Evolutionary conservation across 2,113 vertebrate genomes (phyloP).

Genomic region (Ciconia boyciana): DNA sequence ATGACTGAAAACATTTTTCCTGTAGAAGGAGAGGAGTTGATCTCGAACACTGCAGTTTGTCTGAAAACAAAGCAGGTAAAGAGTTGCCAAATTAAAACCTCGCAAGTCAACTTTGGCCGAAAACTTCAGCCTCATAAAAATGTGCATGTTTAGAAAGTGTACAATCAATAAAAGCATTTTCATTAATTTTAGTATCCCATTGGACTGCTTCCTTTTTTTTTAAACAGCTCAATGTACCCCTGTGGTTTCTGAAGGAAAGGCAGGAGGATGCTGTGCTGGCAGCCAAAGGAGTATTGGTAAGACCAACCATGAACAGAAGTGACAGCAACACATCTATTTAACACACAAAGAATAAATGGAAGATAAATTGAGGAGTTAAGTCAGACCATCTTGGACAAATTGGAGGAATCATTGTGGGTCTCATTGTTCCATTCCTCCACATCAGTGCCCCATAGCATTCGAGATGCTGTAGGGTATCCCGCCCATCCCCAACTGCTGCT

Average conservation of each 20-base stretch:
- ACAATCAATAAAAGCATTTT: background rate
- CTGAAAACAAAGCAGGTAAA: slow-evolving; percentile 45
- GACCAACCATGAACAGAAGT: background rate
- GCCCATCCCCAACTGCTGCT: background rate
- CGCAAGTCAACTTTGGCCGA: background rate
- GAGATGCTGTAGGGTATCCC: background rate
- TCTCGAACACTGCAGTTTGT: slow-evolving; percentile 66
- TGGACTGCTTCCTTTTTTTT: background rate
- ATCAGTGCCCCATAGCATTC: background rate
- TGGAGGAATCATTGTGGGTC: background rate
- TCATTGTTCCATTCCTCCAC: background rate
- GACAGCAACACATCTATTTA: background rate
- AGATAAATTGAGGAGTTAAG: background rate
- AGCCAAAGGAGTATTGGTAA: background rate
- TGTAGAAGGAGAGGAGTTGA: slow-evolving; percentile 75
- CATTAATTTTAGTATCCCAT: background rate
- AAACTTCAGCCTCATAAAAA: background rate
- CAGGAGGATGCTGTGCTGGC: background rate
- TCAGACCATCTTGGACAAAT: background rate
- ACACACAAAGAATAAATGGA: background rate
- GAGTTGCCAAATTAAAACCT: background rate
- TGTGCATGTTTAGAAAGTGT: background rate
- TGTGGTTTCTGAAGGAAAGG: background rate
- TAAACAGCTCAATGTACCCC: background rate
- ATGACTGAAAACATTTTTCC: slow-evolving; percentile 67